phyloP scores from a whole-genome alignment of 2,113 vertebrate genomes.

The Herpetotheres cachinnans region DNA sequence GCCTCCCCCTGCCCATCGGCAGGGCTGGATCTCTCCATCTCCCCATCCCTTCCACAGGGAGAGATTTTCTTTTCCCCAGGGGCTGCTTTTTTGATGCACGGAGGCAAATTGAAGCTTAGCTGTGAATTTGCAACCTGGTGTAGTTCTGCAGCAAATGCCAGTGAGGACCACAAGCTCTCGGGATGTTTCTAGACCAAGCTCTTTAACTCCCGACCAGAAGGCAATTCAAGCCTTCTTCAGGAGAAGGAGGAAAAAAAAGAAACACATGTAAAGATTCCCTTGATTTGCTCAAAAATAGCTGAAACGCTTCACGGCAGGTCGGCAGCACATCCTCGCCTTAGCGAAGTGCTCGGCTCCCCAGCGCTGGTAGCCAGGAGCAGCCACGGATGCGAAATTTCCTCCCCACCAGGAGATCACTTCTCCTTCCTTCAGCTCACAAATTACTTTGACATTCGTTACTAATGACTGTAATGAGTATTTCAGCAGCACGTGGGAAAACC shows the following conservation, averaged over 20 bases:
- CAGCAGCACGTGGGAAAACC: constrained; percentile 21
- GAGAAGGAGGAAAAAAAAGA: neutral
- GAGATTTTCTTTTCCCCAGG: neutral
- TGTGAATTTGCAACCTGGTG: fast-evolving
- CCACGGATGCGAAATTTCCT: neutral
- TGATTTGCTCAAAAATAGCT: neutral
- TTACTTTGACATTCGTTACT: neutral
- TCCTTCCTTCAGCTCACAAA: neutral
- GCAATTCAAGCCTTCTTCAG: neutral
- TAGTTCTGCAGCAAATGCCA: neutral
- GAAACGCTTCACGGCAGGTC: neutral
- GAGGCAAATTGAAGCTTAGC: fast-evolving
- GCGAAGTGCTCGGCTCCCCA: fast-evolving
- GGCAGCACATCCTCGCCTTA: neutral
- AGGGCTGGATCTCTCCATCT: neutral
- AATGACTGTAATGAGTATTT: neutral
- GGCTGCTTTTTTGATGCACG: neutral
- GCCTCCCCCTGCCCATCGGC: neutral
- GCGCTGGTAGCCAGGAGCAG: neutral
- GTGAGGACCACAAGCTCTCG: neutral
- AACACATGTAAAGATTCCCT: neutral
- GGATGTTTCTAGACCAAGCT: neutral
- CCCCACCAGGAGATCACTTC: neutral
- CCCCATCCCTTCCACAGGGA: fast-evolving
- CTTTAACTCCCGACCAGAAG: neutral